Evolutionary conservation across 2,888 invertebrate species (phyloP), one percentile per base, ranked within the genome.

Genomic region (Rhabditoides inermis): DNA sequence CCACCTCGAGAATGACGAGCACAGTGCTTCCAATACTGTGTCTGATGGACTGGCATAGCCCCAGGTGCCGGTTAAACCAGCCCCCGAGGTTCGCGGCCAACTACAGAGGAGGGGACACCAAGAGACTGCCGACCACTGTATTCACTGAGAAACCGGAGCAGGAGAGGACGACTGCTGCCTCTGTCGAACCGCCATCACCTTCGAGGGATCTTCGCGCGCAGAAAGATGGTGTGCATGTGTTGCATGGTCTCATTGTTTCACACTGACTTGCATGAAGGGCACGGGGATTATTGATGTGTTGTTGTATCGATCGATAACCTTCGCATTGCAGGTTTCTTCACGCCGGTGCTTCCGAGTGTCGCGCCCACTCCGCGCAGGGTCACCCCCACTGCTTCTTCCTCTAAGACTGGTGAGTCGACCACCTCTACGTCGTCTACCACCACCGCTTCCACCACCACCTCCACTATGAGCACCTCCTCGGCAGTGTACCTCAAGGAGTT

Each of bases 251-350:
- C n/a, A n/a, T n/a, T n/a, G n/a, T n/a, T n/a, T n/a, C n/a, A n/a
- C n/a, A n/a, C n/a, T n/a, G n/a, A n/a, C n/a, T n/a, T n/a, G n/a
- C n/a, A n/a, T n/a, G n/a, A n/a, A n/a, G n/a, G n/a, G n/a, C n/a
- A n/a, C n/a, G n/a, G n/a, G n/a, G n/a, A n/a, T n/a, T n/a, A n/a
- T n/a, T n/a, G n/a, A n/a, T n/a, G n/a, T n/a, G n/a, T n/a, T n/a
- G n/a, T n/a, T n/a, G n/a, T n/a, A n/a, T n/a, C n/a, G n/a, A n/a
- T n/a, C n/a, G n/a, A n/a, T n/a, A n/a, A n/a, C n/a, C n/a, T n/a
- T n/a, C n/a, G n/a, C n/a, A n/a, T 61, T 68, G 55, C 60, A 72
- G 72, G 72, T 45, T 73, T 73, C 63, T 73, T 73, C 69, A 70
- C 73, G n/a, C 73, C 73, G 22, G 63, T 73, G 15, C 56, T 73